phyloP scores from a whole-genome alignment of 2,797 vertebrate genomes.

The Syngnathus acus region DNA sequence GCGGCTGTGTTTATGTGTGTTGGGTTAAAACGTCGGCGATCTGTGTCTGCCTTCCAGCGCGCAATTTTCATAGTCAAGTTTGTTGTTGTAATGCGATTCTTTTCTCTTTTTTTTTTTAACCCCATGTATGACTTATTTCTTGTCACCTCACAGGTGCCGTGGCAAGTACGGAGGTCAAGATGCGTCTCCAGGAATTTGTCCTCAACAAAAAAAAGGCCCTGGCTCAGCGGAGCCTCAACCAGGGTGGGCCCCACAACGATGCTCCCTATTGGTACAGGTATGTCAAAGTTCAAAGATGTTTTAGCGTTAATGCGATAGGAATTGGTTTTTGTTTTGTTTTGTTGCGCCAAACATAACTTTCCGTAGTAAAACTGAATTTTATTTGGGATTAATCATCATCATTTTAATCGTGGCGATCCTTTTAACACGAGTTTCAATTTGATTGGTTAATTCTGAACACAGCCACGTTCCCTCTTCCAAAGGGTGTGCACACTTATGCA shows the following conservation, averaged over 20 bases:
- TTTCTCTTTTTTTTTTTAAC: background rate
- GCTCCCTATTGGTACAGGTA: slow-evolving; percentile 87
- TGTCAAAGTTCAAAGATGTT: no score
- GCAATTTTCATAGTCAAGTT: background rate
- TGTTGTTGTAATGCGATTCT: background rate
- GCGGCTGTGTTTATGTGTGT: slow-evolving; percentile 10
- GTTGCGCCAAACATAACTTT: no score
- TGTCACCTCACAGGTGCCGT: slow-evolving; percentile 77
- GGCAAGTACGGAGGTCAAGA: slow-evolving; percentile 97
- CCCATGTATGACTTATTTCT: background rate
- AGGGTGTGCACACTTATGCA: background rate
- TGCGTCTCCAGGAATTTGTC: slow-evolving; percentile 96
- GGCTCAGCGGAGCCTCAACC: slow-evolving; percentile 92
- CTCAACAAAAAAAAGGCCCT: slow-evolving; percentile 97
- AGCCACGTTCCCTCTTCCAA: background rate
- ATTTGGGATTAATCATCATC: no score
- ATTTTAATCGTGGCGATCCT: no score
- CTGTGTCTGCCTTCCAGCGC: background rate
- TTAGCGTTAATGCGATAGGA: no score
- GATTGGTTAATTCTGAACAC: background rate
- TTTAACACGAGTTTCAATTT: no score
- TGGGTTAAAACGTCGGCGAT: background rate
- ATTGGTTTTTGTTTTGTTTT: no score
- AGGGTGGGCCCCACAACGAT: slow-evolving; percentile 84
- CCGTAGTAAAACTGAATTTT: no score